These are phyloP conservation scores for Ischnus inquisitorius DNA, from an alignment of 2,888 invertebrate genomes.

Conservation along the genomic window DNA sequence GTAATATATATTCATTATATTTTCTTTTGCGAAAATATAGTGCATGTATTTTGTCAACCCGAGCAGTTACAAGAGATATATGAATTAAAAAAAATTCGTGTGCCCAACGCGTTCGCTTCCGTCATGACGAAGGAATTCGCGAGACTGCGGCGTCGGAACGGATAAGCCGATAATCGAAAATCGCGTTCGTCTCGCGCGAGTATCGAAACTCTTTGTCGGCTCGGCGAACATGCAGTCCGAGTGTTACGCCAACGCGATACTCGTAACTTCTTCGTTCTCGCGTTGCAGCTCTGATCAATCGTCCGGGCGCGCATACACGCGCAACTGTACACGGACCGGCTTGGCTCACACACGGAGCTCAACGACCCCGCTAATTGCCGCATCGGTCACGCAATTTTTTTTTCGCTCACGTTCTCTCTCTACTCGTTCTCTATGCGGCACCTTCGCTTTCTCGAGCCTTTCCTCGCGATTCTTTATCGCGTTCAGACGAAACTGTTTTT, in stretches of 20 bases:
- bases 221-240: constrained; percentile 66
- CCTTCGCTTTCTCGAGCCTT: constrained; percentile 3
- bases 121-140: no score
- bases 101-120: not conserved
- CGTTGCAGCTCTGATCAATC: constrained; percentile 37
- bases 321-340: constrained; percentile 37
- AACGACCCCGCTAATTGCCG: constrained; percentile 73
- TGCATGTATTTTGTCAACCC: no score
- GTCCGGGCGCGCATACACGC: constrained; percentile 2
- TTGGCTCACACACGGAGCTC: constrained; percentile 60
- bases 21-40: no score
- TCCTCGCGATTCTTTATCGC: constrained; percentile 13
- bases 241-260: constrained; percentile 75
- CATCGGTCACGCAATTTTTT: constrained; percentile 71
- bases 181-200: constrained; percentile 30
- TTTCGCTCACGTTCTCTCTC: constrained; percentile 30
- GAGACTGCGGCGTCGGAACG: no score
- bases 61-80: no score
- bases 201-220: constrained; percentile 60
- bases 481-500: not conserved
- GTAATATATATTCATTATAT: no score
- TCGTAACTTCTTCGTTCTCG: constrained; percentile 68
- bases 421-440: constrained; percentile 1
- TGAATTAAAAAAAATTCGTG: not conserved
- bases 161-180: constrained; percentile 40